Evolutionary conservation across 2,888 invertebrate genomes (phyloP).

Genomic region (Geotrupes spiniger): DNA sequence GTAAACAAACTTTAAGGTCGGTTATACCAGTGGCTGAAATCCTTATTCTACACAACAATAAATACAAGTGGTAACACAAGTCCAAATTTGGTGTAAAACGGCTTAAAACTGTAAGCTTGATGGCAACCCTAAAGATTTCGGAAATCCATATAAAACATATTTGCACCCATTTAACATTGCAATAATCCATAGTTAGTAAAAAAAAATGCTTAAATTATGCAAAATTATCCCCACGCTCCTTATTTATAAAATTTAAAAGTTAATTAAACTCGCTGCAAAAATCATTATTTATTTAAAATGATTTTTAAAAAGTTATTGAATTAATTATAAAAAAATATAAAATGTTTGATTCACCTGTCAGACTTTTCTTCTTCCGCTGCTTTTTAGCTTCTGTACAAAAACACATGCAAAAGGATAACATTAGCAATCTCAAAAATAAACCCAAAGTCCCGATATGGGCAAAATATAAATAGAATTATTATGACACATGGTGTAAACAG

Average conservation of each 20-base stretch:
- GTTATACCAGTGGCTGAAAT: too few species aligned
- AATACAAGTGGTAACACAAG: too few species aligned
- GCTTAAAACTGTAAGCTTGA: too few species aligned
- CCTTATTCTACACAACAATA: too few species aligned
- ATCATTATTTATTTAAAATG: constrained; percentile 1
- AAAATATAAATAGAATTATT: constrained; percentile 33
- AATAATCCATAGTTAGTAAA: too few species aligned
- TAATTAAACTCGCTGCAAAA: not conserved
- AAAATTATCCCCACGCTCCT: constrained; percentile 11
- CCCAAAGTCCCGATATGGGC: constrained; percentile 51
- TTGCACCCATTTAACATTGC: constrained; percentile 2
- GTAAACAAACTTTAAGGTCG: too few species aligned
- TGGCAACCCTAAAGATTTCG: too few species aligned
- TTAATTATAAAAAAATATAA: constrained; percentile 37
- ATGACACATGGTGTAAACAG: constrained; percentile 9
- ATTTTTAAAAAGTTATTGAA: constrained; percentile 1
- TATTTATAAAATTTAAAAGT: constrained; percentile 9
- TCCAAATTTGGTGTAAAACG: too few species aligned
- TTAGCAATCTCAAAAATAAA: constrained; percentile 53
- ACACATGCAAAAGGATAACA: constrained; percentile 56
- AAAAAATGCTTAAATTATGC: too few species aligned
- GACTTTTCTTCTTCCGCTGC: constrained; percentile 90
- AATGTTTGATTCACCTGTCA: constrained; percentile 76
- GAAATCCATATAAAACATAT: not conserved
- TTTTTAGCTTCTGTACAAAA: constrained; percentile 87